phyloP scores from a whole-genome alignment of 2,888 invertebrate species.

The Scaptomyza flava region DNA sequence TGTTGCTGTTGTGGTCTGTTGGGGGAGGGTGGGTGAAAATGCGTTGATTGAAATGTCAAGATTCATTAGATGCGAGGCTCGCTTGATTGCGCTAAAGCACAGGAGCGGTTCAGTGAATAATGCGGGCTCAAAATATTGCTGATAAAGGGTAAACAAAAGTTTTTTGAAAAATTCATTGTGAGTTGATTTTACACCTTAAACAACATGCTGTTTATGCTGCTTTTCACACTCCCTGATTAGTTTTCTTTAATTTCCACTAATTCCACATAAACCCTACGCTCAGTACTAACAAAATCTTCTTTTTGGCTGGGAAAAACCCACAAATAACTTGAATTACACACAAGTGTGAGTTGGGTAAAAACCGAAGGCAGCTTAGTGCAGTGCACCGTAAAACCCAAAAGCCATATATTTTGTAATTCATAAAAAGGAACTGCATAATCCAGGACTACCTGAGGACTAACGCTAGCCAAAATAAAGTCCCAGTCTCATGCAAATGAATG shows the following conservation, averaged over 20 bases:
- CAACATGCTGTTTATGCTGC: neutral
- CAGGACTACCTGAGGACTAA: slow-evolving; percentile 55
- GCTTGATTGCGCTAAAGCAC: slow-evolving; percentile 28
- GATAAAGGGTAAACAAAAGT: neutral
- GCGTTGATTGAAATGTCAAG: slow-evolving; percentile 79
- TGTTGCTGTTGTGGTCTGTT: slow-evolving; percentile 29
- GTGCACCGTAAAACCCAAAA: slow-evolving; percentile 17
- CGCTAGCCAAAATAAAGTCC: neutral
- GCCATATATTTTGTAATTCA: slow-evolving; percentile 51
- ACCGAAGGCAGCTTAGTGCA: slow-evolving; percentile 39
- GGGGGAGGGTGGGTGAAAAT: slow-evolving; percentile 30
- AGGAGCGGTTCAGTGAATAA: slow-evolving; percentile 47
- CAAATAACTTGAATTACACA: slow-evolving; percentile 22
- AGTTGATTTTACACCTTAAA: neutral
- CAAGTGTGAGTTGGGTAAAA: slow-evolving; percentile 66
- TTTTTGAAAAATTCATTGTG: neutral
- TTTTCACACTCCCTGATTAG: neutral
- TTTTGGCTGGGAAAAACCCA: slow-evolving; percentile 46
- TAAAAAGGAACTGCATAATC: slow-evolving; percentile 49
- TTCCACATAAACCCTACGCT: slow-evolving; percentile 6
- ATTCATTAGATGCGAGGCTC: slow-evolving; percentile 70
- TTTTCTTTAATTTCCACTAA: neutral
- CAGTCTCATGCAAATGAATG: slow-evolving; percentile 72
- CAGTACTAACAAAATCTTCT: neutral
- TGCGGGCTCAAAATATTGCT: slow-evolving; percentile 29